Base-by-base conservation (phyloP, 2,797 vertebrate genomes). In the Arremon brunneinucha region DNA sequence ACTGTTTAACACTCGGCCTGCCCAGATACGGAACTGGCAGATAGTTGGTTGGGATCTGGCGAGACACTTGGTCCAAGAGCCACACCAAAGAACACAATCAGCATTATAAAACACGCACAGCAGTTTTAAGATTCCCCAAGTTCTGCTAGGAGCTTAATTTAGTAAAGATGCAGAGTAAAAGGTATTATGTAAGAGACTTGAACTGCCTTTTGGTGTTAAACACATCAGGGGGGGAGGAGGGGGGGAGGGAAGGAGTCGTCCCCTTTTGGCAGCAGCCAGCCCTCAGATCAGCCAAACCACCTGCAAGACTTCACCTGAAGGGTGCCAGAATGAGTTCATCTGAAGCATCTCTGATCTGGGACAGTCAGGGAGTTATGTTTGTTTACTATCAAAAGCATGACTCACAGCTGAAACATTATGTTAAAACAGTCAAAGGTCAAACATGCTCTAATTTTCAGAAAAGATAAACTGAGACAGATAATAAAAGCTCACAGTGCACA, bases 321-420 rank as follows among this genome's bases (percentile, higher is more conserved):
- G 59, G 24, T 49, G 70, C 63, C 85, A 95, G 76, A 90, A 91
- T 32, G 49, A 93, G 71, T 53, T 88, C 80, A 90, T 56, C 83
- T 74, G 43, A 91, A 90, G 52, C 47, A 69, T 52, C 30, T 62
- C 84, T 74, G 52, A 76, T 41, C 52, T 67, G 59, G 24, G 53
- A 70, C 56, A 83, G 53, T 2, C 35, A 4, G 47, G 49, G 87
- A 86, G 65, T 59, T 86, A 0, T 14, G 37, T 81, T 83, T 83
- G 34, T 94, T 92, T 89, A 79, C 52, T 90, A 86, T 63, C 52
- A 90, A 72, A 93, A 50, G 47, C 49, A 50, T 63, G 81, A 95
- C 46, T 89, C 71, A 17, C 5, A 46, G 37, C 47, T 81, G 76
- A 88, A 95, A 88, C 4, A 34, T 43, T 30, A 8, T 0, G 15